Percentiles rank a stretch among this genome's conserved stretches.
Evolutionary conservation across 2,113 vertebrate genomes (phyloP).

Genomic region (Herpetotheres cachinnans): DNA sequence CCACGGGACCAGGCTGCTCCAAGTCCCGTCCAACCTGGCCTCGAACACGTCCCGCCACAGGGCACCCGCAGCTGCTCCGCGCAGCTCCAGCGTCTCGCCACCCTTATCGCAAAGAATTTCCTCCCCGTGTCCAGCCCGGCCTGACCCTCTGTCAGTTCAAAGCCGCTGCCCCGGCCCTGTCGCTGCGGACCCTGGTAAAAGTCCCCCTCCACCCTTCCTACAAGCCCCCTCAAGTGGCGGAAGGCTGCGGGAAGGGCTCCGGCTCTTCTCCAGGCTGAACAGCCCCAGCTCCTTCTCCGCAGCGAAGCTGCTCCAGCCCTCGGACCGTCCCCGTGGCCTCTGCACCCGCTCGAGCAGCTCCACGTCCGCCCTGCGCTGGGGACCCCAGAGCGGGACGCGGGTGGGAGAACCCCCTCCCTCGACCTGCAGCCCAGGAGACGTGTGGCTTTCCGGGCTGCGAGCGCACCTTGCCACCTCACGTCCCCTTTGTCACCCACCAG

Average conservation of each 20-base stretch:
- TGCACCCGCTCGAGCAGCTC: not conserved
- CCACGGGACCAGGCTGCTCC: not conserved
- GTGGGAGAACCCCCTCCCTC: not conserved
- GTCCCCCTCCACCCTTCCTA: not conserved
- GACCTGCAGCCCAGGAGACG: not conserved
- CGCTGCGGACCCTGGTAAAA: not conserved
- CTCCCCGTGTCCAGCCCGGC: not conserved
- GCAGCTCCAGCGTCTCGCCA: not conserved
- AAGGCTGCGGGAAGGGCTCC: too few relatives aligned
- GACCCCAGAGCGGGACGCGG: not conserved
- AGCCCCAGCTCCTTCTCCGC: too few relatives aligned
- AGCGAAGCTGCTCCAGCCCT: not conserved
- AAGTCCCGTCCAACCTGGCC: not conserved
- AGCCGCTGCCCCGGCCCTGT: not conserved
- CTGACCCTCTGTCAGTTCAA: too few relatives aligned
- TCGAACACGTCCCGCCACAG: fast-evolving
- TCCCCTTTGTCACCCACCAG: too few relatives aligned
- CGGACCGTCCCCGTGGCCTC: not conserved
- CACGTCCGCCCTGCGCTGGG: too few relatives aligned
- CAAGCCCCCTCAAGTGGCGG: too few relatives aligned
- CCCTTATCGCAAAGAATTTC: not conserved
- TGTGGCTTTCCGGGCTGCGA: not conserved
- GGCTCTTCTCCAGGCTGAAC: too few relatives aligned
- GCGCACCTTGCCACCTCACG: too few relatives aligned
- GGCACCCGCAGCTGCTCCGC: not conserved